Evolutionary conservation across 92 coral and sea anemone genomes (phyloP).

Genomic region (Plumapathes pennacea): DNA sequence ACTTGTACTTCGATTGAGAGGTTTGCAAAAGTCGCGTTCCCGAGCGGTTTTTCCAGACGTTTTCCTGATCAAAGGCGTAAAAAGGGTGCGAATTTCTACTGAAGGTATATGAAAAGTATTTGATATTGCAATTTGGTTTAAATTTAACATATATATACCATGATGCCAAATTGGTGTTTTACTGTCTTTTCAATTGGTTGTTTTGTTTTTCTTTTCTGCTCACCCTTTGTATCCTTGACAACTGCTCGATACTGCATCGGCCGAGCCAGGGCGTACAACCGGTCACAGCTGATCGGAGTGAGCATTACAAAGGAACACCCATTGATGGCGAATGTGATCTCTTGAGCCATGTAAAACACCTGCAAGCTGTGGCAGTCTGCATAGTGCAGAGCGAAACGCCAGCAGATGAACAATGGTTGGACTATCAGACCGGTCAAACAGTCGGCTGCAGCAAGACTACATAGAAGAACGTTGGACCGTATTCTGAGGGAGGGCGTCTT

Average conservation of each 20-base stretch:
- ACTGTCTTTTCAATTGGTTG: too few relatives aligned
- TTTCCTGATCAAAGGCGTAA: too few relatives aligned
- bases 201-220: too few relatives aligned
- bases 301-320: conserved; percentile 16
- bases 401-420: conserved; percentile 31
- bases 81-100: too few relatives aligned
- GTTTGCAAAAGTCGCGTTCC: too few relatives aligned
- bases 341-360: not conserved
- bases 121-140: too few relatives aligned
- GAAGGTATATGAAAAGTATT: too few relatives aligned
- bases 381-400: conserved; percentile 13
- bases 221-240: not conserved
- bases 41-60: too few relatives aligned
- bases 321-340: not conserved
- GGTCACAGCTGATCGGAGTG: conserved; percentile 8
- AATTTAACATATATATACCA: too few relatives aligned
- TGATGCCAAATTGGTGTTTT: too few relatives aligned
- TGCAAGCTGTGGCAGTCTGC: too few relatives aligned
- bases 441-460: conserved; percentile 48
- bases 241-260: conserved; percentile 4
- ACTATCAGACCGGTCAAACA: conserved; percentile 41
- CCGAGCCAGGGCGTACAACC: conserved; percentile 4
- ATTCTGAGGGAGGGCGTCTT: conserved; percentile 28
- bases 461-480: conserved; percentile 45
- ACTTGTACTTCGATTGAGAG: too few relatives aligned